Percentiles rank a stretch among this genome's conserved stretches.
phyloP scores from a whole-genome alignment of 1,140 invertebrate genomes.

The Brachionus rubens region DNA sequence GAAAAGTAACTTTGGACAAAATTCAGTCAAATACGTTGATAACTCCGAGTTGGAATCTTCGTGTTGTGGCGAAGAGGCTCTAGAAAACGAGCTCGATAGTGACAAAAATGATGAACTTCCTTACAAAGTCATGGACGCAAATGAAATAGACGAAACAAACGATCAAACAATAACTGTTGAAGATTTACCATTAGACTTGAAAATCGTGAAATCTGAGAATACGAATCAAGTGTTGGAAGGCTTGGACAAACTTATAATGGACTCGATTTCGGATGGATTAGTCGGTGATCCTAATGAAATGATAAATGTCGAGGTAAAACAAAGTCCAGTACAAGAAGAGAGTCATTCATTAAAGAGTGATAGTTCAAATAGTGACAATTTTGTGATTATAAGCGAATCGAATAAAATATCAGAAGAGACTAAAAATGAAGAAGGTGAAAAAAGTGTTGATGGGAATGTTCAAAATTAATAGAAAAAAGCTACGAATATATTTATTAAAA shows the following conservation, averaged over 20 bases:
- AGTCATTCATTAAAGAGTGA: conserved; percentile 10
- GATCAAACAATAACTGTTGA: conserved; percentile 10
- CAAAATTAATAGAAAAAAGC: too few relatives aligned
- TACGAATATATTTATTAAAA: too few relatives aligned
- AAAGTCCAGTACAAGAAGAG: neutral
- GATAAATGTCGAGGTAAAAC: neutral
- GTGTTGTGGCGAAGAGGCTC: conserved; percentile 5
- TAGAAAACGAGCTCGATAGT: too few relatives aligned
- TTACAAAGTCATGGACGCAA: conserved; percentile 4
- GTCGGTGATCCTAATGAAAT: conserved; percentile 3
- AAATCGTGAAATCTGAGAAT: neutral
- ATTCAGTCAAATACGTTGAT: neutral
- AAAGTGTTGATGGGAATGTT: neutral
- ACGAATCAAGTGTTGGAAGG: neutral
- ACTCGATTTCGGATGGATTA: conserved; percentile 8
- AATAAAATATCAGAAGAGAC: neutral
- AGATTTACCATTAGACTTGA: neutral
- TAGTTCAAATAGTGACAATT: conserved; percentile 35
- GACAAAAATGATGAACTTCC: neutral
- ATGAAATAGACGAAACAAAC: neutral
- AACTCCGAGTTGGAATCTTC: neutral
- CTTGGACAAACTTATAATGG: conserved; percentile 22
- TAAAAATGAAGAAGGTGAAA: neutral
- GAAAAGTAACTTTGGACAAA: neutral
- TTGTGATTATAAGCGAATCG: conserved; percentile 5